Evolutionary conservation across 2,797 vertebrate genomes (phyloP), one percentile per base, ranked within the genome.

Genomic region (Pseudochaenichthys georgianus): DNA sequence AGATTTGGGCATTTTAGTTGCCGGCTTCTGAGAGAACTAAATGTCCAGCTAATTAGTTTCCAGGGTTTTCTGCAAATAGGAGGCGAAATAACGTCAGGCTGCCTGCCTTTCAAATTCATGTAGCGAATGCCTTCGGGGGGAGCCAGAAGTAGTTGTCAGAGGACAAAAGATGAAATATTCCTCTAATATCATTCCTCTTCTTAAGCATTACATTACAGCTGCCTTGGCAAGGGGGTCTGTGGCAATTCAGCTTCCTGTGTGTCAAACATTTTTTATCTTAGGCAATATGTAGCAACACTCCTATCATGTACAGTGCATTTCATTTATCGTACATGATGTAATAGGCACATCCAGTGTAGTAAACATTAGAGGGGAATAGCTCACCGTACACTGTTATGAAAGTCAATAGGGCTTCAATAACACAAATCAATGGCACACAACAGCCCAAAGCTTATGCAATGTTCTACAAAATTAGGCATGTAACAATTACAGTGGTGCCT

Each of bases 401-500:
- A 93, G 91, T 88, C 90, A 94, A 89, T 90, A 88, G 83, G 82
- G 83, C 84, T 61, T 68, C 89, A 90, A 89, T 91, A 89, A 86
- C 86, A 90, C 93, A 92, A 93, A 92, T 94, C 90, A 90, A 80
- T 83, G 83, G 82, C 64, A 74, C 70, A 90, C 91, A 91, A 93
- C 89, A 91, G 90, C 92, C 92, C 82, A 83, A 86, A 93, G 91
- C 90, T 75, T 51, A 76, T 73, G 83, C 83, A 87, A 77, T 89
- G 88, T 92, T 92, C 73, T 63, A 91, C 90, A 90, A 93, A 93
- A 94, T 94, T 93, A 93, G 89, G 84, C 89, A 84, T 90, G 88
- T 89, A 93, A 92, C 89, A 91, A 91, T 92, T 92, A 92, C 84
- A 61, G 70, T 19, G 70, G 55, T 62, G 83, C 46, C 1, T 73